phyloP scores from a whole-genome alignment of 2,113 vertebrate species.

The Anolis carolinensis region DNA sequence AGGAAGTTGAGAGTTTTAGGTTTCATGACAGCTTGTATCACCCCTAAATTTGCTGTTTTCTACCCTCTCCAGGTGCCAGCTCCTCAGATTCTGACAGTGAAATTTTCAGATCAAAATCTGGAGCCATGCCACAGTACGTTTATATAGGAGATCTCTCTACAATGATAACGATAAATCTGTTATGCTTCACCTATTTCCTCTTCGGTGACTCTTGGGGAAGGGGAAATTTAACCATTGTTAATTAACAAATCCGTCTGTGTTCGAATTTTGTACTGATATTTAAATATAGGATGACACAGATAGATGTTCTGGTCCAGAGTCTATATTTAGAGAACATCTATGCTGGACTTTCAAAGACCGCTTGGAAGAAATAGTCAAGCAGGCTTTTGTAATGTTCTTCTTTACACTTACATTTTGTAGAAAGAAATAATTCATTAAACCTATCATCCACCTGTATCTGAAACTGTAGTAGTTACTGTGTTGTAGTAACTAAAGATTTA shows the following conservation, averaged over 20 bases:
- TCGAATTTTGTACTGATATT: not conserved
- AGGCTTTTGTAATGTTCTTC: not conserved
- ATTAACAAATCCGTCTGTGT: not conserved
- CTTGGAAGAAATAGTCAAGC: not conserved
- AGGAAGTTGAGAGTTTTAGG: not conserved
- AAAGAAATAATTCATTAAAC: not conserved
- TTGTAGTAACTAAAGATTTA: not conserved
- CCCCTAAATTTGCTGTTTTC: conserved; percentile 14
- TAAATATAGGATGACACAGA: not conserved
- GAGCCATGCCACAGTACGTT: conserved; percentile 96
- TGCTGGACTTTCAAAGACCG: not conserved
- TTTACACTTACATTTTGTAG: not conserved
- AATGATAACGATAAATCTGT: not conserved
- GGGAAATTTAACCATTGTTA: conserved; percentile 6
- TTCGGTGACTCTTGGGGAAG: not conserved
- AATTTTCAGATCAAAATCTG: conserved; percentile 82
- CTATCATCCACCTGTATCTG: not conserved
- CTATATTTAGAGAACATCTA: not conserved
- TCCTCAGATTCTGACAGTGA: conserved; percentile 96
- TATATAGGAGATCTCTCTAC: not conserved
- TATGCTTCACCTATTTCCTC: not conserved
- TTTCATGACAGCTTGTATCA: not conserved
- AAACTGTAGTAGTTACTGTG: no score
- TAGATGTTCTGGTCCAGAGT: not conserved
- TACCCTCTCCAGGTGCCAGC: conserved; percentile 82